These are phyloP conservation scores for Prenolepis imparis DNA, from an alignment of 2,888 invertebrate genomes.

Conservation along the genomic window DNA sequence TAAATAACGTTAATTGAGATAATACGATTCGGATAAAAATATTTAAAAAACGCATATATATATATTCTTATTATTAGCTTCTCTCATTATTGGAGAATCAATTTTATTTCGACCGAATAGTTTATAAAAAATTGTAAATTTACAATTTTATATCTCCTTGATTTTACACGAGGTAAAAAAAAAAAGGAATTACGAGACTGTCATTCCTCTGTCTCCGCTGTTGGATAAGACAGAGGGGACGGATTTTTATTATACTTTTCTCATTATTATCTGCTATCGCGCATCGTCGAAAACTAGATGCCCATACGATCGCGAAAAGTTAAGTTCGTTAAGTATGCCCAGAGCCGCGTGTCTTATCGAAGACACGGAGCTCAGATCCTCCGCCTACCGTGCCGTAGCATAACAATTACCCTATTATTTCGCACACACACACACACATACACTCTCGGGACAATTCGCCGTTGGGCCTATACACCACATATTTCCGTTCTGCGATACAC, in stretches of 20 bases:
- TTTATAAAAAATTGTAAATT: not conserved
- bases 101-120: not conserved
- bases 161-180: not conserved
- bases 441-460: conserved; percentile 54
- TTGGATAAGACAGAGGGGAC: not conserved
- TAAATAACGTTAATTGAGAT: not conserved
- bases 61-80: not conserved
- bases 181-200: not conserved
- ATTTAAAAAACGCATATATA: not conserved
- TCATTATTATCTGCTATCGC: conserved; percentile 35
- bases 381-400: conserved; percentile 84
- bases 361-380: conserved; percentile 84
- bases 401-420: conserved; percentile 86
- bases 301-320: conserved; percentile 77
- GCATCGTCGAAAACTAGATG: conserved; percentile 69
- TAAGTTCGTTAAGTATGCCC: conserved; percentile 84
- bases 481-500: conserved; percentile 57
- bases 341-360: conserved; percentile 85
- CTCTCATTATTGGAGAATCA: not conserved
- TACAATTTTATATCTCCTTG: too few species aligned
- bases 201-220: not conserved
- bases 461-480: conserved; percentile 62
- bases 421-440: conserved; percentile 61
- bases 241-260: conserved; percentile 34
- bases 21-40: not conserved